These are phyloP conservation scores for Setophaga petechia DNA, from an alignment of 2,113 vertebrate species.

Conservation along the genomic window DNA sequence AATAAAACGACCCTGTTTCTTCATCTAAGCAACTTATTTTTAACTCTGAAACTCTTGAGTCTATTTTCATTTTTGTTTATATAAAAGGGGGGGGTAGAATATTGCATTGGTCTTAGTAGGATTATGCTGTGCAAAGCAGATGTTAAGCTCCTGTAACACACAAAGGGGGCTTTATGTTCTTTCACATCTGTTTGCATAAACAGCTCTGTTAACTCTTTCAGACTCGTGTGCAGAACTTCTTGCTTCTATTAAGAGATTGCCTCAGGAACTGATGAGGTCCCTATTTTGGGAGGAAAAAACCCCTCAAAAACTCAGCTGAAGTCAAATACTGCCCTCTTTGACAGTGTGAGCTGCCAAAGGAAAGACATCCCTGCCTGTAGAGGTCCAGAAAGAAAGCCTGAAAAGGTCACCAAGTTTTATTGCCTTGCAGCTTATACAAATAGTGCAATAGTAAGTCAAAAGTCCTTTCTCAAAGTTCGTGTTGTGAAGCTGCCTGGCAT, in stretches of 20 bases:
- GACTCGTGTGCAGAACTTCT: not conserved
- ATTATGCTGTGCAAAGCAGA: constrained; percentile 69
- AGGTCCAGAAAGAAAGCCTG: not conserved
- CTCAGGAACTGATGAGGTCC: not conserved
- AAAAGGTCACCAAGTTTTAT: not conserved
- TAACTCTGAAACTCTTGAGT: constrained; percentile 18
- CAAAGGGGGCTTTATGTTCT: constrained; percentile 65
- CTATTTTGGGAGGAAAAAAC: accelerated
- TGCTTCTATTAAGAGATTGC: not conserved
- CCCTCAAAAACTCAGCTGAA: not conserved
- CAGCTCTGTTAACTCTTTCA: constrained; percentile 64
- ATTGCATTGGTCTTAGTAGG: constrained; percentile 37
- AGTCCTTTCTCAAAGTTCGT: not conserved
- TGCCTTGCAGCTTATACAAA: not conserved
- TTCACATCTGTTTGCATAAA: constrained; percentile 72
- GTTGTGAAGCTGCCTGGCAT: not conserved
- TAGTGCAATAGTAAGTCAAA: not conserved
- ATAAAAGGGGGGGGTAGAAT: constrained; percentile 37
- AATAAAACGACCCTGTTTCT: not conserved
- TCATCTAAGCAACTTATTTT: constrained; percentile 25
- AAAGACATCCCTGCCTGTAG: not conserved
- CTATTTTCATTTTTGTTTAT: constrained; percentile 45
- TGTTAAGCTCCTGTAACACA: constrained; percentile 63
- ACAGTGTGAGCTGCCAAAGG: not conserved
- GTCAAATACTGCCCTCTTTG: not conserved